phyloP scores from a whole-genome alignment of 2,888 invertebrate genomes.

The Syrista parreyssii region DNA sequence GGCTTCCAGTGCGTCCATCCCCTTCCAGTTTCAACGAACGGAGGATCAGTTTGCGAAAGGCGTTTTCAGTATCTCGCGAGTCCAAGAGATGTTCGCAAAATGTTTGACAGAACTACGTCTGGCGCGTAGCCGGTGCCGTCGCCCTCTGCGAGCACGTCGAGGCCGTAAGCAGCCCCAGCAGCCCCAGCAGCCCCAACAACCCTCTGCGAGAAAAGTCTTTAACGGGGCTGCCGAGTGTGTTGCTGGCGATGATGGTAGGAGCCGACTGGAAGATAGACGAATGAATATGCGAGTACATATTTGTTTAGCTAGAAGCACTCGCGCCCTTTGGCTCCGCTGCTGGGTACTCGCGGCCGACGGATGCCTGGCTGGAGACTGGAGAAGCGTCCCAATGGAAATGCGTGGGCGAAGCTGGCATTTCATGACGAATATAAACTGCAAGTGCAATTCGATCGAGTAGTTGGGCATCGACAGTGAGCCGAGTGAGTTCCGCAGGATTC shows the following conservation, averaged over 20 bases:
- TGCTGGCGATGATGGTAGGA: slow-evolving; percentile 39
- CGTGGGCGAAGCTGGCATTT: background rate
- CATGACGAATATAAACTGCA: background rate
- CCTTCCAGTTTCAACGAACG: background rate
- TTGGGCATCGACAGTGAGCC: background rate
- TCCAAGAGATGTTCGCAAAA: background rate
- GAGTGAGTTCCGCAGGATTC: no score
- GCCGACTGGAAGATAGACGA: slow-evolving; percentile 60
- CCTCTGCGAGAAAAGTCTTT: slow-evolving; percentile 55
- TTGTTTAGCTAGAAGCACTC: slow-evolving; percentile 65
- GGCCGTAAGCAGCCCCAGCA: background rate
- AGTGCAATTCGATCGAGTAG: background rate
- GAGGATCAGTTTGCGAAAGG: background rate
- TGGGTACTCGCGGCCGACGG: background rate
- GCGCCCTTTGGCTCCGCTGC: slow-evolving; percentile 33
- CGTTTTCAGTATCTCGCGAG: background rate
- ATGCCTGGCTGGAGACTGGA: no score
- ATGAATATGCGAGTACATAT: slow-evolving; percentile 65
- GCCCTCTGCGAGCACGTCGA: no score
- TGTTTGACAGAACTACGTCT: background rate
- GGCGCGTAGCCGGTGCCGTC: background rate
- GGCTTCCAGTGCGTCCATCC: no score
- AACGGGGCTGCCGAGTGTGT: slow-evolving; percentile 50
- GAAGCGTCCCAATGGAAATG: background rate
- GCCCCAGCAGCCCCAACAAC: no score